These are phyloP conservation scores for Sakesphorus luctuosus DNA, from an alignment of 2,113 vertebrate genomes.

Conservation along the genomic window DNA sequence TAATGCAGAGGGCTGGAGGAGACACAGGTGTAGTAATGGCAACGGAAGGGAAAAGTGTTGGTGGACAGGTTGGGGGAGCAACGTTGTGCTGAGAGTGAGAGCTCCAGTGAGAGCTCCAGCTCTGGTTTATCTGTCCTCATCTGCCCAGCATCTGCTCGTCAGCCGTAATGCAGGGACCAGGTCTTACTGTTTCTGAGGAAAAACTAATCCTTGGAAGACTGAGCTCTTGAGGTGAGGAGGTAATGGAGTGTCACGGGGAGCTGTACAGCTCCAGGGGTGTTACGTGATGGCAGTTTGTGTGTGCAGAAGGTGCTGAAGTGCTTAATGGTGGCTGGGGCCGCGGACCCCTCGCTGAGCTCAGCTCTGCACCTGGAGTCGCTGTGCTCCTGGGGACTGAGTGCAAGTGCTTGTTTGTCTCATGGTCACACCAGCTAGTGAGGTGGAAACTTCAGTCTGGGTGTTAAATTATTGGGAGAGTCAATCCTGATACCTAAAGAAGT, in stretches of 20 bases:
- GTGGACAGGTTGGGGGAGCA: not conserved
- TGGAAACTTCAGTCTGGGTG: not conserved
- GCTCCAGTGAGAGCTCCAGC: fast-evolving
- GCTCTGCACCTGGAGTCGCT: not conserved
- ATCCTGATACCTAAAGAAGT: not conserved
- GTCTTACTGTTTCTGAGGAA: not conserved
- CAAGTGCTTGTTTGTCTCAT: not conserved
- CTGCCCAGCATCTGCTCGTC: fast-evolving
- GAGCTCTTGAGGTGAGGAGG: fast-evolving
- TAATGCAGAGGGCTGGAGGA: not conserved
- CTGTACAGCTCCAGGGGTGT: not conserved
- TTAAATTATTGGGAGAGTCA: not conserved
- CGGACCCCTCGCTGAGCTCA: not conserved
- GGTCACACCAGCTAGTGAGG: not conserved
- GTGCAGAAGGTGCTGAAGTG: not conserved
- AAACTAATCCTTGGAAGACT: not conserved
- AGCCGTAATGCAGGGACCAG: not conserved
- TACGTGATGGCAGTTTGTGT: not conserved
- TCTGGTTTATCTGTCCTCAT: not conserved
- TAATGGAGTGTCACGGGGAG: not conserved
- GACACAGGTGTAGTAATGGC: not conserved
- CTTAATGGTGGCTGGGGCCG: fast-evolving
- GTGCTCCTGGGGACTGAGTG: not conserved
- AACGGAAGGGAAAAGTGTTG: not conserved
- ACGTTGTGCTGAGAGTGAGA: not conserved